Evolutionary conservation across 2,113 vertebrate genomes (phyloP), one percentile per base, ranked within the genome.

Genomic region (Cinclus cinclus): DNA sequence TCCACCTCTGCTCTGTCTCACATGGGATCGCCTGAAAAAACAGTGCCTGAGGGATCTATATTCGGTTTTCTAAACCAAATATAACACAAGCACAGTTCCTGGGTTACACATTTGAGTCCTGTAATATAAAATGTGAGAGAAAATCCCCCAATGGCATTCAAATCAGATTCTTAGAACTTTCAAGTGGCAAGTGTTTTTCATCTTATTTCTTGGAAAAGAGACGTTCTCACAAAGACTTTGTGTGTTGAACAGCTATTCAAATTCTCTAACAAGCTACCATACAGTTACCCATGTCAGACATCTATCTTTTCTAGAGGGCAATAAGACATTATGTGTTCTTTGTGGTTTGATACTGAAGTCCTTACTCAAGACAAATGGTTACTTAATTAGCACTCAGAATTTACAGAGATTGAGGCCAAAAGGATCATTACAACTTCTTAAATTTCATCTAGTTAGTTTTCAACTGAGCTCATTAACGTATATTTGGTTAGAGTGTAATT

Each of bases 61-160:
- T 75, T 93, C 74, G 35, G 76, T 94, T 97, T 98, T 95, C 95
- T 96, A 97, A 97, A 96, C 91, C 83, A 98, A 97, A 97, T 89
- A 95, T 62, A 96, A 83, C 76, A 95, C 50, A 92, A 96, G 68
- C 20, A 37, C 75, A 96, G 37, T 97, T 97, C 76, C 83, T 92
- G 90, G 76, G 87, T 91, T 96, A 89, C 76, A 94, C 81, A 91
- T 88, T 76, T 88, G 74, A 68, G 39, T 83, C 47, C 33, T 83
- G 25, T 62, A 94, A 94, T 55, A 86, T 15, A 83, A 96, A 97
- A 96, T 90, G 70, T 96, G 96, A 95, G 83, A 96, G 42, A 96
- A 95, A 80, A 95, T 91, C 70, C 78, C 87, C 81, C 92, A 94
- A 96, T 94, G 79, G 59, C 65, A 96, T 98, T 97, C 94, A 96